phyloP scores from a whole-genome alignment of 1,140 invertebrate genomes.

The Drosophila funebris region DNA sequence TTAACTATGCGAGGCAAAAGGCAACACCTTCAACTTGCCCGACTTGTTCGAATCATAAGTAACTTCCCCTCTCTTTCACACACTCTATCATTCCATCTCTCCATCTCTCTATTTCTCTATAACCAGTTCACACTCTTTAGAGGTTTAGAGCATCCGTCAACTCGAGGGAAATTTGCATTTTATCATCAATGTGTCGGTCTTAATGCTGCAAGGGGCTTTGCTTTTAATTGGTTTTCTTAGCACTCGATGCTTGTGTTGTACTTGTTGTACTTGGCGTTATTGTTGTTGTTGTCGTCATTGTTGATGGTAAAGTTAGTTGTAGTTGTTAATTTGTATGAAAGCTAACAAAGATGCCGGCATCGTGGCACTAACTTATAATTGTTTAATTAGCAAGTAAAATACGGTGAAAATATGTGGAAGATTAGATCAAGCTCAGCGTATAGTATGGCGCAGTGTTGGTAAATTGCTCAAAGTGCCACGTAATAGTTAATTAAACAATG shows the following conservation, averaged over 20 bases:
- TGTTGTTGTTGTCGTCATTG: background rate
- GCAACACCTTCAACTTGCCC: constrained; percentile 65
- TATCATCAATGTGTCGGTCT: constrained; percentile 65
- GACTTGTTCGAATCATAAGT: constrained; percentile 5
- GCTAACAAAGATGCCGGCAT: constrained; percentile 32
- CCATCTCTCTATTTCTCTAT: background rate
- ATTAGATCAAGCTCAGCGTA: constrained; percentile 47
- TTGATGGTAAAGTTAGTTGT: constrained; percentile 7
- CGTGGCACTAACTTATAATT: constrained; percentile 72
- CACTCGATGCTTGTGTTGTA: background rate
- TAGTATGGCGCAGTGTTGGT: background rate
- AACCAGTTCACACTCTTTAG: background rate
- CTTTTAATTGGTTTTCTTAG: constrained; percentile 79
- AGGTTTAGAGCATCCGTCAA: constrained; percentile 26
- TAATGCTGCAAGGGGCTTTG: constrained; percentile 60
- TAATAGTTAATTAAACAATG: background rate
- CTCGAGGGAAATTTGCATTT: constrained; percentile 81
- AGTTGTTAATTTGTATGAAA: constrained; percentile 59
- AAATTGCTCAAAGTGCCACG: constrained; percentile 13
- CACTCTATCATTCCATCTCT: background rate
- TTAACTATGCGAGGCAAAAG: constrained; percentile 66
- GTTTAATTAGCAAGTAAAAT: constrained; percentile 80
- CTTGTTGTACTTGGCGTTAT: constrained; percentile 7
- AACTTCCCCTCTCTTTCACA: background rate
- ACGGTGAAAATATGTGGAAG: constrained; percentile 71